Conservation (phyloP, 2,797 vertebrate species). For the Prionace glauca region DNA sequence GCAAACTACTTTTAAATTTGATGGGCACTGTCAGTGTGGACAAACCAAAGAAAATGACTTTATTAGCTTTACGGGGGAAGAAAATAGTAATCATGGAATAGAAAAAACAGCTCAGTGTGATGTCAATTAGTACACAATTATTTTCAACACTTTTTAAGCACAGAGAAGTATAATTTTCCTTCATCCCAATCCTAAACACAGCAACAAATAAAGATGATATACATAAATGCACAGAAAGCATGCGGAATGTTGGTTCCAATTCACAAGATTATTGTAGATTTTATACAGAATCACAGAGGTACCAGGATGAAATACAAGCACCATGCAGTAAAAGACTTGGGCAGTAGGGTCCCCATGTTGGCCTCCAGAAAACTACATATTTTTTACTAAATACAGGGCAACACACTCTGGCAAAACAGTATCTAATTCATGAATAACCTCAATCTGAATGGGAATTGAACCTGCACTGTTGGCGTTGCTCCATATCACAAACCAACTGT, state of each 20-base stretch:
- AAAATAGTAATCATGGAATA: background rate
- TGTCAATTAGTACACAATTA: background rate
- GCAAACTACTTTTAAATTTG: background rate
- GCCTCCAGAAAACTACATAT: background rate
- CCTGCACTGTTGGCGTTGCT: too few relatives aligned
- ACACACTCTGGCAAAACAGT: background rate
- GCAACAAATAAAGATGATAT: background rate
- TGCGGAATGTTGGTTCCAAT: background rate
- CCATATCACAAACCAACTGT: too few relatives aligned
- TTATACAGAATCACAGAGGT: background rate
- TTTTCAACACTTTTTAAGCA: background rate
- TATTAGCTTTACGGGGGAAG: background rate
- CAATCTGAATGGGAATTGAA: too few relatives aligned
- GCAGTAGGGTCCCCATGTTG: background rate
- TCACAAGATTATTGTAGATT: background rate
- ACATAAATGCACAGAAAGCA: background rate
- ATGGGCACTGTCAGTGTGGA: background rate
- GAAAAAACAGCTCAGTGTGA: background rate
- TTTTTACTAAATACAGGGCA: background rate
- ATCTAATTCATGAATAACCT: background rate
- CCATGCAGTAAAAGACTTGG: conserved; percentile 9
- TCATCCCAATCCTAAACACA: conserved; percentile 31
- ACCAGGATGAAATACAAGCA: conserved; percentile 11
- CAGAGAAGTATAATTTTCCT: conserved; percentile 13
- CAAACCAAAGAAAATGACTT: background rate